Evolutionary conservation across 2,888 invertebrate genomes (phyloP), one percentile per base, ranked within the genome.

Genomic region (Encarsia formosa): DNA sequence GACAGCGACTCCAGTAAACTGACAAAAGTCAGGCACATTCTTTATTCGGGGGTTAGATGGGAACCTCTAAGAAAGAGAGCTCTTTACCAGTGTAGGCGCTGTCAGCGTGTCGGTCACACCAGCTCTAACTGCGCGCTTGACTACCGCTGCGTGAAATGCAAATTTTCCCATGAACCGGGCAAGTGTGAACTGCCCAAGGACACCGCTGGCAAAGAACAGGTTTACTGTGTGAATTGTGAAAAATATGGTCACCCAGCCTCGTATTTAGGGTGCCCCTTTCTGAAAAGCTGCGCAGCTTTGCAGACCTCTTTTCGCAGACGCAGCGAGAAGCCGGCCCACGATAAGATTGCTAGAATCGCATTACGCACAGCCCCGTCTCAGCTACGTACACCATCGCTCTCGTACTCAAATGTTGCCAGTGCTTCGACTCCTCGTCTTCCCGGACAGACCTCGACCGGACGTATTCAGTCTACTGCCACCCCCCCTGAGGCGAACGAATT

Each of bases 121-220:
- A 53, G 52, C 22, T 5, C 11, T 11, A 52, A 48, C 15, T 55
- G 56, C 15, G 11, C 16, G 1, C 29, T 45, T 1, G 32, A 11
- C 1, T 52, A 23, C 11, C 1, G 49, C 2, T 56, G 56, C 15
- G 56, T 56, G 0, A 50, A 50, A 29, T 56, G 53, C 16, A 22
- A 26, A 4, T 19, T 29, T 4, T 13, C 22, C 1, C 47, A 53
- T 20, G 15, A 26, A 22, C 23, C 34, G 1, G 44, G 47, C 0
- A 11, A 41, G 15, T 52, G 56, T 18, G n/a, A 24, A 15, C 5
- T 13, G n/a, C 23, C 11, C 16, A 40, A 5, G 16, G 5, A 23
- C n/a, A 2, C 11, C 5, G 8, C 5, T 5, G 13, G 8, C 5
- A 9, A 22, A 6, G 15, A 31, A 16, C 11, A 18, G 2, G 22